phyloP scores from a whole-genome alignment of 2,113 vertebrate species.

The Megaceryle maxima region DNA sequence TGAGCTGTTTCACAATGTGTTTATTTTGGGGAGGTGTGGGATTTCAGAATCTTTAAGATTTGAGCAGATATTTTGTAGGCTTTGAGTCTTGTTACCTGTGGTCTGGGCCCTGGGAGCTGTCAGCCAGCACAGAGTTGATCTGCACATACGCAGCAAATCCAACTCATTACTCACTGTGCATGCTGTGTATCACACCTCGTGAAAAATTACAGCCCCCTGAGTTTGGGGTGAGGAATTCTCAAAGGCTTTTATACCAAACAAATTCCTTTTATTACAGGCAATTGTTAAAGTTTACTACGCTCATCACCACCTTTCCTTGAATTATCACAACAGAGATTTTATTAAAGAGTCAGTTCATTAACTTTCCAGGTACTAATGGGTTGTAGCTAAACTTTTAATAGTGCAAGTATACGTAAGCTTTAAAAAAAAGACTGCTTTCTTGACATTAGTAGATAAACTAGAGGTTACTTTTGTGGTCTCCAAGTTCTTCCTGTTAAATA shows the following conservation, averaged over 20 bases:
- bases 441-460: neutral
- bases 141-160: neutral
- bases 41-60: neutral
- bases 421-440: neutral
- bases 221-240: neutral
- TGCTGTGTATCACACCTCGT: neutral
- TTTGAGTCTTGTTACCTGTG: neutral
- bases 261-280: neutral
- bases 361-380: neutral
- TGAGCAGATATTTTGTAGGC: neutral
- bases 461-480: neutral
- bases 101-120: neutral
- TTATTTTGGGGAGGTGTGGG: neutral
- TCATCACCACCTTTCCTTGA: neutral
- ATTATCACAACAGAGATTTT: neutral
- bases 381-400: neutral
- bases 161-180: neutral
- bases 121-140: neutral
- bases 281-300: neutral
- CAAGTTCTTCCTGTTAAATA: slow-evolving; percentile 4
- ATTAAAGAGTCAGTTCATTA: neutral
- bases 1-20: neutral
- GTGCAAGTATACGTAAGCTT: neutral
- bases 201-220: neutral
- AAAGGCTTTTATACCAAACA: neutral